Base-by-base conservation (phyloP, 2,888 invertebrate species). In the Crioceris asparagi region DNA sequence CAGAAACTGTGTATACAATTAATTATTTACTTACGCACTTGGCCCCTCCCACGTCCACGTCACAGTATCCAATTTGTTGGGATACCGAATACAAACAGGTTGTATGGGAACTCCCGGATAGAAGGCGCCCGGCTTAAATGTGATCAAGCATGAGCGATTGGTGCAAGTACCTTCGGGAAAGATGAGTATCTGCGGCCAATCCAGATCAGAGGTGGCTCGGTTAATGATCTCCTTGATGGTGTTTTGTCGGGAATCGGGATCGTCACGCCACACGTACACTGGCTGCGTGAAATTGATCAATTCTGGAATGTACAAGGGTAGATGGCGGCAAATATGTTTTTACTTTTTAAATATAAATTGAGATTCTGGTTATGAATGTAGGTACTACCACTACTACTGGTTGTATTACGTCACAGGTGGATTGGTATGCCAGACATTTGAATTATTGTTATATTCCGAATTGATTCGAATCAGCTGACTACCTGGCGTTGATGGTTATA, bases 161-260 rank as follows among this genome's bases (percentile, higher is more conserved):
- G 94, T 92, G 64, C 93, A 94, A 0, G 96, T 96, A 32, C 94
- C 96, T 64, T 96, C 94, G 0, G 94, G 91, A 65, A 94, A 96
- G 55, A 96, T 91, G 41, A 92, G 73, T 35, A 94, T 80, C 73
- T 90, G 90, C 0, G 92, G 91, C 92, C 93, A 94, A 54, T 85
- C 77, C 46, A 83, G 77, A 35, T 79, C 75, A 0, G 88, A 87
- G 4, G 80, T 83, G 1, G 88, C 86, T 41, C 93, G 71, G 38
- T 78, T 74, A 26, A 85, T 83, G 46, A 94, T 93, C 62, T 90
- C 85, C 58, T 82, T 80, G 54, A 92, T 85, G 3, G 93, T 88
- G 53, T 84, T 87, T 57, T 86, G 85, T 5, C 94, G 69, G 0
- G 94, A 93, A 62, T 91, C 81, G 0, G 90, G 87, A 67, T 92